Base-by-base conservation (phyloP, 2,797 vertebrate genomes). In the Peromyscus eremicus region DNA sequence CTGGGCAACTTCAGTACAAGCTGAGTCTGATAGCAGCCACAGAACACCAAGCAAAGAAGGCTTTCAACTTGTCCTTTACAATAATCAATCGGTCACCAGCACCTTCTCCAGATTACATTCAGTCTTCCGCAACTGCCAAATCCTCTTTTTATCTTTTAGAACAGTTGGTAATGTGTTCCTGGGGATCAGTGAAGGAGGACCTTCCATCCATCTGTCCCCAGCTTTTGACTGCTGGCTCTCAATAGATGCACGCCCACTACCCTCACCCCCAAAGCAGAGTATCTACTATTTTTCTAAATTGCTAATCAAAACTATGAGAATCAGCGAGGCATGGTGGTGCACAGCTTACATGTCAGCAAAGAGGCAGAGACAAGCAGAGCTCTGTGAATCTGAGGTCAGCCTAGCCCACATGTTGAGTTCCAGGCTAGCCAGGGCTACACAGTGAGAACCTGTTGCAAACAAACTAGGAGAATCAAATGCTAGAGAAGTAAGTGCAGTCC, bases 221-320 rank as follows among this genome's bases (percentile, higher is more conserved):
- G 37, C 40, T 14, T 43, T n/a, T 82, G 43, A 88, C 23, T 80
- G 43, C 57, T 77, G 68, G 81, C 9, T 85, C 79, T 91, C 21
- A 91, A 27, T 19, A 52, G 40, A 62, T 4, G 68, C 4, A 60
- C 6, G 68, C 13, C 9, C 82, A 84, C 13, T 55, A 11, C 84
- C 46, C 7, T 88, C 55, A 34, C 32, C 34, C 60, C 75, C 21
- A 57, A 32, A 14, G 43, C 70, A 25, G 12, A 77, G 27, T 12
- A 34, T 12, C 29, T 27, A 70, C 34, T 64, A 52, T 68, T 70
- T 81, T 84, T 90, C 89, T 94, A 91, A 94, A 84, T 66, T 55
- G 57, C 70, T 92, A 52, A 37, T 32, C n/a, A 93, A 82, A 76
- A 19, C 5, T 2, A 25, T 25, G 29, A 87, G 13, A 92, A 34